Evolutionary conservation across 2,888 invertebrate genomes (phyloP).

Genomic region (Sisyra terminalis): DNA sequence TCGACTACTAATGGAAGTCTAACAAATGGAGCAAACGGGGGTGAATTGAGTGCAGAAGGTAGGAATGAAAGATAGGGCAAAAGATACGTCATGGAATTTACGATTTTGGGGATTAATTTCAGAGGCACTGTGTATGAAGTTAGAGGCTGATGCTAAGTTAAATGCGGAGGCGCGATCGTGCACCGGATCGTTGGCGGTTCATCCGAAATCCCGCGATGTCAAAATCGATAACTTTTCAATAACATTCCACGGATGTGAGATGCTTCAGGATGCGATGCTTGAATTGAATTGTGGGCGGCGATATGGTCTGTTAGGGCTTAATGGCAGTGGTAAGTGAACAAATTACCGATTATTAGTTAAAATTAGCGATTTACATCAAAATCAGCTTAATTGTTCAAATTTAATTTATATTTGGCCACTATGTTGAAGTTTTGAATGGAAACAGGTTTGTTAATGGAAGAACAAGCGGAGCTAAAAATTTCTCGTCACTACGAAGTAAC

Average conservation of each 20-base stretch:
- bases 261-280: conserved; percentile 86
- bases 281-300: conserved; percentile 95
- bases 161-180: conserved; percentile 88
- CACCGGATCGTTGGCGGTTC: conserved; percentile 88
- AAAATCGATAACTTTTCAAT: conserved; percentile 94
- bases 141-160: conserved; percentile 81
- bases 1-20: conserved; percentile 21
- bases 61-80: too few species aligned
- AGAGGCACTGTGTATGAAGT: conserved; percentile 72
- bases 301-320: conserved; percentile 93
- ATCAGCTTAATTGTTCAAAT: too few species aligned
- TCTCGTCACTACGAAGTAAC: too few species aligned
- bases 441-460: too few species aligned
- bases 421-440: too few species aligned
- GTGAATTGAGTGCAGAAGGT: conserved; percentile 58
- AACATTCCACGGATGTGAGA: conserved; percentile 93
- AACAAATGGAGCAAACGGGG: conserved; percentile 30
- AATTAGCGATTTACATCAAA: too few species aligned
- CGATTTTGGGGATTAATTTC: too few species aligned
- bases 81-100: too few species aligned
- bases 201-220: conserved; percentile 88
- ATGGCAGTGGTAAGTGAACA: conserved; percentile 68
- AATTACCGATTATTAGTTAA: too few species aligned
- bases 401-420: too few species aligned
- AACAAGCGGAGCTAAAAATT: too few species aligned